Conservation (phyloP, 2,113 vertebrate genomes). For the Lepus timidus region DNA sequence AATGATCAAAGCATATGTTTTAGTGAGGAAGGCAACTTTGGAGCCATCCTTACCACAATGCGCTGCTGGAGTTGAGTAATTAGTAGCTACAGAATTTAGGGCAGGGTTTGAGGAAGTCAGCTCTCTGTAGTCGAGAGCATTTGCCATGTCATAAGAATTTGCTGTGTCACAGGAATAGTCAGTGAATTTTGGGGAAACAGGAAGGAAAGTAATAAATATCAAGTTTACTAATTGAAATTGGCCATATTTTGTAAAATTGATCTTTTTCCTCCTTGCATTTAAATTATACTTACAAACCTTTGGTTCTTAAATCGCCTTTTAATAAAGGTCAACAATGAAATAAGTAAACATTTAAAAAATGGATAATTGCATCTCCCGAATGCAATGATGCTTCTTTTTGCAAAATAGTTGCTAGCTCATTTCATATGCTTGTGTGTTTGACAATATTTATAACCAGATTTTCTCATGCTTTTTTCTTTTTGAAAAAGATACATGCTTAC, state of each 20-base stretch:
- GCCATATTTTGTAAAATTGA: slow-evolving; percentile 25
- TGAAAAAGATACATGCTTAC: too few relatives aligned
- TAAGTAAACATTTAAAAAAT: slow-evolving; percentile 31
- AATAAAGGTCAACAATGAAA: slow-evolving; percentile 34
- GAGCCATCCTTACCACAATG: slow-evolving; percentile 47
- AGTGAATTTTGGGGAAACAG: slow-evolving; percentile 47
- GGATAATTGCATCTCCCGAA: slow-evolving; percentile 18
- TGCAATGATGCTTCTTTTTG: slow-evolving; percentile 20
- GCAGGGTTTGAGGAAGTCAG: slow-evolving; percentile 57
- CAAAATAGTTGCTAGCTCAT: slow-evolving; percentile 40
- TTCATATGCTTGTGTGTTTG: not conserved
- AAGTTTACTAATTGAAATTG: slow-evolving; percentile 34
- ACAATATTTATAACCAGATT: slow-evolving; percentile 41
- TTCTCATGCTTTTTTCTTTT: slow-evolving; percentile 10
- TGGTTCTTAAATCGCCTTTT: slow-evolving; percentile 40
- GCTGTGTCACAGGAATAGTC: slow-evolving; percentile 26
- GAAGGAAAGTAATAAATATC: slow-evolving; percentile 16
- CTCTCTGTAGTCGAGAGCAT: slow-evolving; percentile 10
- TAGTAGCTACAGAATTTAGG: slow-evolving; percentile 67
- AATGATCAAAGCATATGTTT: slow-evolving; percentile 55
- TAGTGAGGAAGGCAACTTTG: slow-evolving; percentile 33
- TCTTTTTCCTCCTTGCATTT: not conserved
- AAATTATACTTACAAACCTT: slow-evolving; percentile 49
- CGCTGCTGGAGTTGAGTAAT: slow-evolving; percentile 51
- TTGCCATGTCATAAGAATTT: slow-evolving; percentile 59